Conservation (phyloP, 53 echinoderm and acorn worm genomes). For the Arbacia lixula region DNA sequence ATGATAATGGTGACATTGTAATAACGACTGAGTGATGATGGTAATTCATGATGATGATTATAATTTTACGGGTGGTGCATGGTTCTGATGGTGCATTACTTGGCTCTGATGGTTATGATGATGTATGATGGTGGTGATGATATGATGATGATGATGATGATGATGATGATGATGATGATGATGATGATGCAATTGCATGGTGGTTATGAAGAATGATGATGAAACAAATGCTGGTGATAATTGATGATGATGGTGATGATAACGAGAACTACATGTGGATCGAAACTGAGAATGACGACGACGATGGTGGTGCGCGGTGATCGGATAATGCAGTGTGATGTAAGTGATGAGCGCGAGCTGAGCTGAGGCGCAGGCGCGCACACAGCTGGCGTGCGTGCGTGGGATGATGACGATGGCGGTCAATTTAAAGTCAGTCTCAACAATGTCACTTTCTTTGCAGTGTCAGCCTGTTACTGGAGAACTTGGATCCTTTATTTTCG, state of each 20-base stretch:
- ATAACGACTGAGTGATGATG: slow-evolving; percentile 2
- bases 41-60: slow-evolving; percentile 3
- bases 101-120: neutral
- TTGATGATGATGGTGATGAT: slow-evolving; percentile 19
- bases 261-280: neutral
- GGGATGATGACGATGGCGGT: neutral
- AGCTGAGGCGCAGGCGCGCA: neutral
- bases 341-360: neutral
- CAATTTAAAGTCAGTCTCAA: neutral
- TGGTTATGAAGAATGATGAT: slow-evolving; percentile 30
- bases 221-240: neutral
- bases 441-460: neutral
- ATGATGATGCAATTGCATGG: slow-evolving; percentile 24
- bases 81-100: neutral
- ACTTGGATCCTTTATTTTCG: slow-evolving; percentile 1
- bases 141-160: slow-evolving; percentile 15
- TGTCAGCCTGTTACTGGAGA: slow-evolving; percentile 5
- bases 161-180: slow-evolving; percentile 16
- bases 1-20: slow-evolving; percentile 7
- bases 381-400: neutral
- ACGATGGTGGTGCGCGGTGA: neutral
- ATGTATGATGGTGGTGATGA: neutral
- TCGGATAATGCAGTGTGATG: neutral
- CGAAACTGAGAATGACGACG: neutral
- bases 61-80: slow-evolving; percentile 5